Evolutionary conservation across 2,797 vertebrate genomes (phyloP).

Genomic region (Lepus townsendii): DNA sequence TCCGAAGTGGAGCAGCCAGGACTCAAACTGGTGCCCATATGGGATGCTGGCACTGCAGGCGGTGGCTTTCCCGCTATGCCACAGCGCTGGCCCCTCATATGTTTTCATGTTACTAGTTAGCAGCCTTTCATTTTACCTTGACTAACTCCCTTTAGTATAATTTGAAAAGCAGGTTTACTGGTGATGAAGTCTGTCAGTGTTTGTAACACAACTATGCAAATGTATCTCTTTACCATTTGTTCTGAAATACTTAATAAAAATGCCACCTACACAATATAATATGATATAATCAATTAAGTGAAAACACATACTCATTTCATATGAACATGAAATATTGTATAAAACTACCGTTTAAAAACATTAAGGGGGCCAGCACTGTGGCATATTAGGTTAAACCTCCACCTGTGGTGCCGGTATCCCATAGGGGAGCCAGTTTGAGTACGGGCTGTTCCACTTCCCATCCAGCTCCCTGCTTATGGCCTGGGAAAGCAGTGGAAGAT

Average conservation of each 20-base stretch:
- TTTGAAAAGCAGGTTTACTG: background rate
- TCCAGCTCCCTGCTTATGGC: too few species aligned
- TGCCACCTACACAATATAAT: background rate
- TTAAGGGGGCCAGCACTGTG: too few species aligned
- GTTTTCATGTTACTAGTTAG: background rate
- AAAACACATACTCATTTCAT: background rate
- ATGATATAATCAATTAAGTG: slow-evolving; percentile 16
- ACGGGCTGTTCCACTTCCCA: too few species aligned
- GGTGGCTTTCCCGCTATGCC: too few species aligned
- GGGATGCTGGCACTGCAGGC: too few species aligned
- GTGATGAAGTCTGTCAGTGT: background rate
- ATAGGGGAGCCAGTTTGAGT: too few species aligned
- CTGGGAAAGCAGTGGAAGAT: too few species aligned
- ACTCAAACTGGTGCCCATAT: too few species aligned
- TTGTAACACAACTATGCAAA: background rate
- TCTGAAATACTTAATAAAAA: slow-evolving; percentile 21
- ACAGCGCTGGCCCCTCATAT: background rate
- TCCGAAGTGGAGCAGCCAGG: too few species aligned
- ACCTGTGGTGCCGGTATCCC: too few species aligned
- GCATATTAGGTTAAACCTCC: too few species aligned
- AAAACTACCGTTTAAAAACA: background rate
- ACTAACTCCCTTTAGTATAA: background rate
- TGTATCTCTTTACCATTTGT: slow-evolving; percentile 1
- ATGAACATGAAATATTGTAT: background rate
- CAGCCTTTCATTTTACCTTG: background rate